Conservation (phyloP, 2,888 invertebrate species). For the Drosophila prolongata region DNA sequence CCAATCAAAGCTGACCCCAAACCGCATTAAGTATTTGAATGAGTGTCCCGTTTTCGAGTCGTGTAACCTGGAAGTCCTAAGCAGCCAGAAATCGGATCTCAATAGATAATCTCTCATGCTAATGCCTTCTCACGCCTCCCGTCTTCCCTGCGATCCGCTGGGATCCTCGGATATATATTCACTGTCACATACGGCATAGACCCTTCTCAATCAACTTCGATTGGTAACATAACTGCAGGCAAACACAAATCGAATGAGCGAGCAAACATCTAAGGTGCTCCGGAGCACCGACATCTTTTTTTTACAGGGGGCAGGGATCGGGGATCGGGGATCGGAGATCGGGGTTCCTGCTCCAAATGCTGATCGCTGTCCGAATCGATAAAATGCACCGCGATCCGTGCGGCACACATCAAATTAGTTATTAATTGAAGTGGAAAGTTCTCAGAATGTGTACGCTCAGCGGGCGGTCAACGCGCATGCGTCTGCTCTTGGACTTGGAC, state of each 20-base stretch:
- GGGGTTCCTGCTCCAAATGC: slow-evolving; percentile 54
- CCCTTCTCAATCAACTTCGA: slow-evolving; percentile 70
- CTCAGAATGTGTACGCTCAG: slow-evolving; percentile 78
- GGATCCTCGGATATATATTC: slow-evolving; percentile 41
- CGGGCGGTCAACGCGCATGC: slow-evolving; percentile 79
- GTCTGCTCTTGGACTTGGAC: slow-evolving; percentile 40
- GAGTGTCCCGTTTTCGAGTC: slow-evolving; percentile 2
- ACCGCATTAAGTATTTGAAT: slow-evolving; percentile 36
- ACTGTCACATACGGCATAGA: slow-evolving; percentile 63
- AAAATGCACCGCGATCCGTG: slow-evolving; percentile 74
- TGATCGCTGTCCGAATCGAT: slow-evolving; percentile 72
- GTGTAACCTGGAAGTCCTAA: slow-evolving; percentile 36
- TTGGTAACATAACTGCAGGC: slow-evolving; percentile 51
- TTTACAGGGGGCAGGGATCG: slow-evolving; percentile 3
- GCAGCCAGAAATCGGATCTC: slow-evolving; percentile 17
- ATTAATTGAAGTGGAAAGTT: slow-evolving; percentile 79
- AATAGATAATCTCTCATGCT: slow-evolving; percentile 46
- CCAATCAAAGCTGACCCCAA: slow-evolving; percentile 34
- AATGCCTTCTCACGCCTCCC: slow-evolving; percentile 53
- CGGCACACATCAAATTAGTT: slow-evolving; percentile 80
- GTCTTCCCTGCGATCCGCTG: slow-evolving; percentile 17
- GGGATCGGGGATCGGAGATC: not conserved
- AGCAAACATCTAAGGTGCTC: slow-evolving; percentile 66
- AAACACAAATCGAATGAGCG: slow-evolving; percentile 46
- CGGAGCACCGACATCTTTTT: slow-evolving; percentile 47